Conservation (phyloP, 2,797 vertebrate species). For the Streptopelia turtur region DNA sequence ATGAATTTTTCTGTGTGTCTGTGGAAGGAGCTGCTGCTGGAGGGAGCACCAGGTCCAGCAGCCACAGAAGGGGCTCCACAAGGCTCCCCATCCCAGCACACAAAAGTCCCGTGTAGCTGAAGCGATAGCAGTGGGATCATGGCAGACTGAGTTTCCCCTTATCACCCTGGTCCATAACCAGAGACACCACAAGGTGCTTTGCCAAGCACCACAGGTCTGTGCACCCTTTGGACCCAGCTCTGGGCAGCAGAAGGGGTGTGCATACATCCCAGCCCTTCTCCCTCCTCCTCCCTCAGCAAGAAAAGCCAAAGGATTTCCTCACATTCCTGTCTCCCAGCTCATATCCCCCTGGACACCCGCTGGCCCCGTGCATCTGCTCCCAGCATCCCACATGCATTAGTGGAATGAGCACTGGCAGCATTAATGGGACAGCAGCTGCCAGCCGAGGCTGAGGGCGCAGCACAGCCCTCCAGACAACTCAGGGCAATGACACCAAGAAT, state of each 20-base stretch:
- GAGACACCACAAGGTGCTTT: background rate
- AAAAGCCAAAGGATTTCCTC: conserved; percentile 31
- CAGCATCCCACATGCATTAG: background rate
- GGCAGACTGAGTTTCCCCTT: background rate
- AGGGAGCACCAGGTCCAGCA: background rate
- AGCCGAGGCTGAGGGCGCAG: background rate
- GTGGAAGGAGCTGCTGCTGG: background rate
- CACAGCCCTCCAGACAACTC: background rate
- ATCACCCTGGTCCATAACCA: background rate
- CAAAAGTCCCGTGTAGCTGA: background rate
- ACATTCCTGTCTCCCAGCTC: conserved; percentile 12
- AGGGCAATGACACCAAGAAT: background rate
- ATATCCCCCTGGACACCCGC: background rate
- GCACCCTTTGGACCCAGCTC: background rate
- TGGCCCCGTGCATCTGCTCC: background rate
- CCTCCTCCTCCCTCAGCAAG: background rate
- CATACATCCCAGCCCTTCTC: background rate
- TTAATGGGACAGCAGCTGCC: background rate
- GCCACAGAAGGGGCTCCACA: background rate
- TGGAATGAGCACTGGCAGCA: background rate
- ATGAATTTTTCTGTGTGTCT: background rate
- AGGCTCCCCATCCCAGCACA: background rate
- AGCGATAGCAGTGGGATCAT: background rate
- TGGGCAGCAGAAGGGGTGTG: background rate
- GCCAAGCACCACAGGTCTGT: background rate